Conservation (phyloP, 2,888 invertebrate species). For the Lacanobia oleracea region DNA sequence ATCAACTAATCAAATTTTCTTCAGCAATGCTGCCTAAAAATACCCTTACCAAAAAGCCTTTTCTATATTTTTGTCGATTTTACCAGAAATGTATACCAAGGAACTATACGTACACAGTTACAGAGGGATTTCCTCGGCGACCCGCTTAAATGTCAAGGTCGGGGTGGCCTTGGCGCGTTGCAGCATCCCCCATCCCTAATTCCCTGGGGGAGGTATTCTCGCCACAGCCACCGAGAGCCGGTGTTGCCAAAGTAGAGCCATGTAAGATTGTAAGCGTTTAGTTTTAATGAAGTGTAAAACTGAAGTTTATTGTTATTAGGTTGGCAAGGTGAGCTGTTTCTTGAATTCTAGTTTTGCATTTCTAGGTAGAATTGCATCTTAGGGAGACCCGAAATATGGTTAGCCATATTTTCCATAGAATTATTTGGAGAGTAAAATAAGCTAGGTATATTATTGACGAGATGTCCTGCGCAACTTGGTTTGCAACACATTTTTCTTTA, state of each 20-base stretch:
- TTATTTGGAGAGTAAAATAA: background rate
- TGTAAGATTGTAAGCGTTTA: slow-evolving; percentile 33
- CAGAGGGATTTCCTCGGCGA: slow-evolving; percentile 53
- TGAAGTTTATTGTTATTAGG: background rate
- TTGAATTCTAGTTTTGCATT: background rate
- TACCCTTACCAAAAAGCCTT: slow-evolving; percentile 6
- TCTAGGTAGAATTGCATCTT: background rate
- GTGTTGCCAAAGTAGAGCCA: slow-evolving; percentile 55
- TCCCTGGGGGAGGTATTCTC: background rate
- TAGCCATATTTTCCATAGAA: background rate
- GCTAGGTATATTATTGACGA: background rate
- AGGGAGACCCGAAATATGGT: background rate
- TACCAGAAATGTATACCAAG: slow-evolving; percentile 5
- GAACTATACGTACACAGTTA: background rate
- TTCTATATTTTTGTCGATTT: background rate
- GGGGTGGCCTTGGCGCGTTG: slow-evolving; percentile 71
- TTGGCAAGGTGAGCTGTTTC: slow-evolving; percentile 7
- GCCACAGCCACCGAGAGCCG: slow-evolving; percentile 12
- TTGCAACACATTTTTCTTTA: no score
- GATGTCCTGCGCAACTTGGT: background rate
- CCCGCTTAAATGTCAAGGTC: slow-evolving; percentile 73
- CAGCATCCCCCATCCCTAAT: slow-evolving; percentile 69
- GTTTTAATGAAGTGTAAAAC: slow-evolving; percentile 17
- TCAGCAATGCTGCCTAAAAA: background rate
- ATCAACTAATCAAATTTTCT: background rate